These are phyloP conservation scores for Halocynthia roretzi DNA, from an alignment of 23 tunicate species.

Conservation along the genomic window DNA sequence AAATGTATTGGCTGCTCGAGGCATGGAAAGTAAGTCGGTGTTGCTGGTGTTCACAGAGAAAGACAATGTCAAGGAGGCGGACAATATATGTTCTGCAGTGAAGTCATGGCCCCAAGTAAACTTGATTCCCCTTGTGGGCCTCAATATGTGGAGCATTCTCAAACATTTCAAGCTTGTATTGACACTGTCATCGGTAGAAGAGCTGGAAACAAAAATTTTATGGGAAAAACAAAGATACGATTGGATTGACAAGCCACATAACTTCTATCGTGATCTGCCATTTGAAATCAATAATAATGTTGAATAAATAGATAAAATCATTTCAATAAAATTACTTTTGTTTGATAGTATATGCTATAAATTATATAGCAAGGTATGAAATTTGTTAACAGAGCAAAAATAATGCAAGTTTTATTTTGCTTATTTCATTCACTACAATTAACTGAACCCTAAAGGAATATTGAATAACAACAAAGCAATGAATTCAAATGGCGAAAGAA, in stretches of 20 bases:
- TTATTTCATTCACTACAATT: too few species aligned
- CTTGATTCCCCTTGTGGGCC: constrained; percentile 52
- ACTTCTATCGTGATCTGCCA: constrained; percentile 83
- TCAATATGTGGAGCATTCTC: constrained; percentile 78
- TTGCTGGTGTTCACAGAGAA: constrained; percentile 44
- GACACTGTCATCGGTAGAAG: constrained; percentile 39
- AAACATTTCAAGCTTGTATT: constrained; percentile 72
- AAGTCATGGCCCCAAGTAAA: constrained; percentile 6
- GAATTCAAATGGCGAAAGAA: too few species aligned
- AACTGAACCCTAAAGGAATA: too few species aligned
- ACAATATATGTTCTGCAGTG: constrained; percentile 19
- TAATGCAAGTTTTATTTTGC: too few species aligned
- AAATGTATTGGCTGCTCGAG: constrained; percentile 25
- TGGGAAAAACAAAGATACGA: constrained; percentile 48
- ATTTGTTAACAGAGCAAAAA: too few species aligned
- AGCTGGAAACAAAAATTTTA: constrained; percentile 61
- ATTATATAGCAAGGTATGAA: too few species aligned
- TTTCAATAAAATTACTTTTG: neutral
- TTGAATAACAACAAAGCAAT: too few species aligned
- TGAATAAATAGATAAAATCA: neutral
- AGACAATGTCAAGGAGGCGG: constrained; percentile 11
- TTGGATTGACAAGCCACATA: constrained; percentile 76
- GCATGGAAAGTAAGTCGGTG: constrained; percentile 25
- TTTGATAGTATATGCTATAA: neutral
- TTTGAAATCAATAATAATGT: constrained; percentile 1